Base-by-base conservation (phyloP, 2,888 invertebrate species). In the Volucella bombylans region DNA sequence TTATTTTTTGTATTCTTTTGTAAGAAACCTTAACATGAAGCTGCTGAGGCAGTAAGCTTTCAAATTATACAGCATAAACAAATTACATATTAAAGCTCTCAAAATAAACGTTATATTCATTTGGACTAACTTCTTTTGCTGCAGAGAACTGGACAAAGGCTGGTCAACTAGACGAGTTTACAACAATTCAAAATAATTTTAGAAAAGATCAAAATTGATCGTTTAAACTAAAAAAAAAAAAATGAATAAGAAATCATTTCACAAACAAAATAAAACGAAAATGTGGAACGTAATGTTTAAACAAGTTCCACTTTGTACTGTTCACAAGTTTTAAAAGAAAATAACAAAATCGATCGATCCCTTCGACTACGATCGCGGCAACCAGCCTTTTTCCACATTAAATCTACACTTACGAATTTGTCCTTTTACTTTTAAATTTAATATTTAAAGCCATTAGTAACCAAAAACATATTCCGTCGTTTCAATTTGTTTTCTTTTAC, bases 361-460 rank as follows among this genome's bases (percentile, higher is more conserved):
- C 23, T 23, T 45, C 45, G 45, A 3, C 11, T 11, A 45, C 45
- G n/a, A 10, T 45, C 4, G 31, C 31, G 31, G 6, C 31, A 31
- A 31, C 31, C 4, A 31, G 31, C 45, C 38, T 65, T 23, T 18
- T 49, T 41, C 6, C 15, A 15, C 10, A 43, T 18, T 4, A 45
- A 43, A 52, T 64, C 23, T 52, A 74, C 74, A 67, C 39, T 14
- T 67, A 52, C 69, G 74, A 65, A 69, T 74, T n/a, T 43, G 59
- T 54, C 45, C 12, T 15, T 39, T 65, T 55, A 8, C 52, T 38
- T 61, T 67, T 55, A 41, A 69, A 65, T 68, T 79, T 52, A 76
- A 76, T 81, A 72, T 77, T 86, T 86, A 86, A 86, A 86, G 86
- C 86, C 77, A 86, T 86, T 78, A 72, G 55, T 86, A 86, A 86